Base-by-base conservation (phyloP, 2,113 vertebrate species). In the Odontesthes bonariensis region DNA sequence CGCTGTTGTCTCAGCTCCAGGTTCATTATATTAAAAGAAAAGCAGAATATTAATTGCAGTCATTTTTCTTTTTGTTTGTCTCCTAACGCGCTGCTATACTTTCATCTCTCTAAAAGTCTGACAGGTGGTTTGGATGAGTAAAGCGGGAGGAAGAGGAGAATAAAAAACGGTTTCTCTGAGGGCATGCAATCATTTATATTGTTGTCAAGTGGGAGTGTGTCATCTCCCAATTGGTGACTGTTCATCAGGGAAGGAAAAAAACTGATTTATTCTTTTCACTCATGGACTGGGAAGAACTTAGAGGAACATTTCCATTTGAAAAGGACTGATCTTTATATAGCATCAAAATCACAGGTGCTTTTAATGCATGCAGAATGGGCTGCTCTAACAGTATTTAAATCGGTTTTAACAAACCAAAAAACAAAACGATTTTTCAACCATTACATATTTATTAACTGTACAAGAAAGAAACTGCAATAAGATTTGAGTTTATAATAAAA, bases 1-100 rank as follows among this genome's bases (percentile, higher is more conserved):
- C 74, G 54, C 82, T 80, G 84, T 81, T 83, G 59, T 89, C 55
- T 65, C 44, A 58, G 73, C 42, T 68, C 52, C 3, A 17, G 44
- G 75, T 83, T 81, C 81, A 86, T 89, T 82, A 82, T 71, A 68
- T 64, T 73, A 77, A 35, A 73, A 82, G 55, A 62, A 69, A 77
- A 64, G 79, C 51, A 56, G 80, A 71, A 79, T 80, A 81, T 83
- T 90, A 81, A 90, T 86, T 76, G 59, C 13, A 6, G 6, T 38
- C 17, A 19, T 10, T 19, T 60, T 38, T 61, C 53, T 19, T 58
- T 65, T 11, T 61, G 52, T 31, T 38, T 40, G 32, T 44, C n/a
- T 53, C 33, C 5, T 3, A 27, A 27, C 3, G 27, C 27, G 23
- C 8, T n/a, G 55, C 49, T 58, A 55, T 22, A 56, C 22, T 59